phyloP scores from a whole-genome alignment of 2,113 vertebrate species.

The Vulpes lagopus region DNA sequence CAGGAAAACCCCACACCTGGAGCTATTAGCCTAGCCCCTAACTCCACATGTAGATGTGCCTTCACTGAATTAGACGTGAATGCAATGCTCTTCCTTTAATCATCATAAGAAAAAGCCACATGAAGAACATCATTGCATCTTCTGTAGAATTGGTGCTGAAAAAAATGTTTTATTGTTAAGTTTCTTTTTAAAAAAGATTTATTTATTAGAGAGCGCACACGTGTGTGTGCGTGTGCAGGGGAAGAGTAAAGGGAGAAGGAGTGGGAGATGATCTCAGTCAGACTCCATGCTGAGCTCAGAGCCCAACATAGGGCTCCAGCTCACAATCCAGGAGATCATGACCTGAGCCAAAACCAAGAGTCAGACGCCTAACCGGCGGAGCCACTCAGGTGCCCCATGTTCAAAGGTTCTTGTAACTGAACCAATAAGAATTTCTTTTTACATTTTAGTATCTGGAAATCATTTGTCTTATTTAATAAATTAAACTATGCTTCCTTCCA shows the following conservation, averaged over 20 bases:
- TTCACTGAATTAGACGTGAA: not conserved
- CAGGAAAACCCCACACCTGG: not conserved
- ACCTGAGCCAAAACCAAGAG: not conserved
- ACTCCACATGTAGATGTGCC: not conserved
- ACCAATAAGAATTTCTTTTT: conserved; percentile 33
- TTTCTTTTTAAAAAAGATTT: not conserved
- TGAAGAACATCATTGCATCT: conserved; percentile 28
- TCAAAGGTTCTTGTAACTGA: not conserved
- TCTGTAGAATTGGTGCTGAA: not conserved
- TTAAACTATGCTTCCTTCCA: not conserved
- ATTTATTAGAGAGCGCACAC: not conserved
- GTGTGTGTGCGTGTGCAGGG: not conserved
- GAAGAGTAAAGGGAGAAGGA: not conserved
- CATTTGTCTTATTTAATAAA: conserved; percentile 18
- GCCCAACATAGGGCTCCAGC: not conserved
- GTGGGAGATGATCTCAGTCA: not conserved
- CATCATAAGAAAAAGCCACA: not conserved
- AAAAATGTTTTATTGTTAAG: not conserved
- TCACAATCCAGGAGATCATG: not conserved
- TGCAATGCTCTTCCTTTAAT: not conserved
- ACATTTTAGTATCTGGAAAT: not conserved
- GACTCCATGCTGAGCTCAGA: not conserved
- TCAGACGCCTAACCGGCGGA: not conserved
- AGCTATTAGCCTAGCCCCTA: not conserved
- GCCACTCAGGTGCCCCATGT: not conserved